Evolutionary conservation across 2,888 invertebrate species (phyloP), one percentile per base, ranked within the genome.

Genomic region (Hypercompe scribonia): DNA sequence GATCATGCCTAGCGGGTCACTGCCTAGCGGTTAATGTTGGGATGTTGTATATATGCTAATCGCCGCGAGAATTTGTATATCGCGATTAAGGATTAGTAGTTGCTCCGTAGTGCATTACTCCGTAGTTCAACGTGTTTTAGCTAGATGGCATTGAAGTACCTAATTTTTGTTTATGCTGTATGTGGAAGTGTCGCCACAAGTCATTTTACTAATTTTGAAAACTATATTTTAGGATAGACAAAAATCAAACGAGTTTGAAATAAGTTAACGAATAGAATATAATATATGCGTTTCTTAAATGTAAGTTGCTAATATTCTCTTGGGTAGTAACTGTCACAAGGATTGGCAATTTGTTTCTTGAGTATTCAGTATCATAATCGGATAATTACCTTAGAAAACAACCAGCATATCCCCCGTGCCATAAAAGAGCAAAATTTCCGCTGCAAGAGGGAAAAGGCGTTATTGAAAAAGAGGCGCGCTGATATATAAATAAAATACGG

Each of bases 401-500:
- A 92, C 91, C 86, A 92, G 91, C 92, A 93, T 94, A 92, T 90
- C 89, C 90, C 87, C 86, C 89, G 90, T 90, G 84, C 93, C 92
- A 89, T 93, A 94, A 94, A 95, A 92, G 94, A 94, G 92, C 93
- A 92, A 94, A 95, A 93, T 94, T 94, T 94, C 92, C 93, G 91
- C 90, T 88, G 91, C 88, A 90, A 89, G 90, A 90, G 89, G 91
- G 92, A 94, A 95, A 94, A 94, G 92, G 94, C 94, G 91, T 95
- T 95, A 95, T 95, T 95, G 95, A 95, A 95, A 95, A 95, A 94
- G 93, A 94, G 90, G 92, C 92, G 92, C 93, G 91, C 91, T 91
- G 93, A 94, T 94, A 93, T 95, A 95, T 95, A 95, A 95, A 95
- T 95, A 95, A 95, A 95, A 95, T 95, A 95, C 95, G 95, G 93